phyloP scores from a whole-genome alignment of 30 jellyfish, hydroid and myxozoan species.

The Turritopsis rubra region DNA sequence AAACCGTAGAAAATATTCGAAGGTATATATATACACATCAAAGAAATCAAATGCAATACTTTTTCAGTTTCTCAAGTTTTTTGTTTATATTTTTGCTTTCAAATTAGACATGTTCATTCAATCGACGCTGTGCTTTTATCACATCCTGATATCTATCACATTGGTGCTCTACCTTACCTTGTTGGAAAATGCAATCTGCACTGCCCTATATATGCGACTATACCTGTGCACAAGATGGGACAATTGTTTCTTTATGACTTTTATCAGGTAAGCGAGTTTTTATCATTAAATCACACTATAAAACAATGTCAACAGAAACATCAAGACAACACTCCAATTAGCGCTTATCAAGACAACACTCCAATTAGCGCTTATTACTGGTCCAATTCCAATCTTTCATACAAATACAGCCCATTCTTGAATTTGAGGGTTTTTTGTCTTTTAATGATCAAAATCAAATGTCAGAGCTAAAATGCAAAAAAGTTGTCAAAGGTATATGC shows the following conservation, averaged over 20 bases:
- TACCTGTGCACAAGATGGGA: conserved; percentile 97
- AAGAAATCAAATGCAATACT: too few relatives aligned
- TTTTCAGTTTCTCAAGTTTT: not conserved
- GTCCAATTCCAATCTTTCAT: too few relatives aligned
- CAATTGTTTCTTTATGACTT: conserved; percentile 95
- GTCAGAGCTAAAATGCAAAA: too few relatives aligned
- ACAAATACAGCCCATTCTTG: too few relatives aligned
- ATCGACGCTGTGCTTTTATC: conserved; percentile 91
- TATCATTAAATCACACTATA: not conserved
- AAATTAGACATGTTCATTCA: conserved; percentile 59
- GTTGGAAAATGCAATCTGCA: conserved; percentile 84
- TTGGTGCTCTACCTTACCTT: conserved; percentile 95
- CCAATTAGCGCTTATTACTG: too few relatives aligned
- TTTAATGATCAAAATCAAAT: too few relatives aligned
- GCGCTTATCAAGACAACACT: too few relatives aligned
- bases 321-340: too few relatives aligned
- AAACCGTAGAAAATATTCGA: conserved; percentile 52
- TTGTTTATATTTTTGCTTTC: not conserved
- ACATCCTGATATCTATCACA: conserved; percentile 90
- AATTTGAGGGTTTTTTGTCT: not conserved
- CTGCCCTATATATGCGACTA: conserved; percentile 93
- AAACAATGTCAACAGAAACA: not conserved
- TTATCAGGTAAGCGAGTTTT: conserved; percentile 53
- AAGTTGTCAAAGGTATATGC: too few relatives aligned
- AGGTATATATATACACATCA: conserved; percentile 22